Conservation (phyloP, 2,888 invertebrate species). For the Agrypnus murinus region DNA sequence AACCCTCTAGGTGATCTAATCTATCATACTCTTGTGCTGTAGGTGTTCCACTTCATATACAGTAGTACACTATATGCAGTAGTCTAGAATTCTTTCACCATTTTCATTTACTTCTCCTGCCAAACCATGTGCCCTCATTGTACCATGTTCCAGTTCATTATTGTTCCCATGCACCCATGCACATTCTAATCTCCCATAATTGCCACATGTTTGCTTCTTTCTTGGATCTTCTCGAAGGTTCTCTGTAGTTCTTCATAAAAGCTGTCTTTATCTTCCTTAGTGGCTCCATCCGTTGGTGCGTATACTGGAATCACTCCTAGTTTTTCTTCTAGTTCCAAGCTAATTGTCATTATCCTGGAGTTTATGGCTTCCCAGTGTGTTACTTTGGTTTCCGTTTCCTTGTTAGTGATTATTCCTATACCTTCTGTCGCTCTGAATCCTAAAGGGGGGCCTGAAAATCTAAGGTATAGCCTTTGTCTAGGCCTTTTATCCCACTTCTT, state of each 20-base stretch:
- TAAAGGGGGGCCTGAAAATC: slow-evolving; percentile 4
- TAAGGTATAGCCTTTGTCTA: no score
- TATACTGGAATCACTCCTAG: neutral
- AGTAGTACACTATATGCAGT: no score
- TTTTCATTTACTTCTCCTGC: no score
- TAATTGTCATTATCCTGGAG: slow-evolving; percentile 1
- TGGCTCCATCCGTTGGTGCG: neutral
- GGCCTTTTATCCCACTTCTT: no score
- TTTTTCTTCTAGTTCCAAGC: neutral
- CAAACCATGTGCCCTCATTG: no score
- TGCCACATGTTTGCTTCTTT: neutral
- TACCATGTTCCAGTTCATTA: neutral
- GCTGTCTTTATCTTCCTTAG: neutral
- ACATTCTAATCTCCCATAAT: slow-evolving; percentile 1
- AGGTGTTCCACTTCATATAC: neutral
- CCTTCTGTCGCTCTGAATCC: slow-evolving; percentile 10
- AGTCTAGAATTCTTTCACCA: no score
- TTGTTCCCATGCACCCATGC: neutral
- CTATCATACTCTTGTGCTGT: slow-evolving; percentile 7
- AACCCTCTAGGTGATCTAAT: slow-evolving; percentile 1
- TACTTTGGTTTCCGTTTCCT: slow-evolving; percentile 2
- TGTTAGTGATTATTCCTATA: neutral
- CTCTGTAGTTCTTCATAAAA: neutral
- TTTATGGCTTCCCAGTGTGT: neutral
- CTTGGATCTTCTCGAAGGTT: neutral